Conservation (phyloP, 1,140 invertebrate species). For the Leptopilina boulardi region DNA sequence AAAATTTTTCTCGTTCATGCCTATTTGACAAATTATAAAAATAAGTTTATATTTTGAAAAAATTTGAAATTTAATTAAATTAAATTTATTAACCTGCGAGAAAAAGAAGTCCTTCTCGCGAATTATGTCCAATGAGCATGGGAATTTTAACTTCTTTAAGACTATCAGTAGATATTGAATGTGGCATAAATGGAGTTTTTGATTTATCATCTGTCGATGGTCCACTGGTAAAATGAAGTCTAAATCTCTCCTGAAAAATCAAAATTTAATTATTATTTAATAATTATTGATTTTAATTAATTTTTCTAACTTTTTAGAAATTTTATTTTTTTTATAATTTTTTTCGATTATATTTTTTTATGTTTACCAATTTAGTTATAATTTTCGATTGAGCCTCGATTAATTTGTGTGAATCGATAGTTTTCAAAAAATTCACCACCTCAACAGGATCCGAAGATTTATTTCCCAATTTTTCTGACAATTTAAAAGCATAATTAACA, state of each 20-base stretch:
- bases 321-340: not conserved
- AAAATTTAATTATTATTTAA: no score
- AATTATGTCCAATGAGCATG: slow-evolving; percentile 78
- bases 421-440: slow-evolving; percentile 64
- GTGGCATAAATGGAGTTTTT: slow-evolving; percentile 69
- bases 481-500: slow-evolving; percentile 58
- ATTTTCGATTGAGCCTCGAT: slow-evolving; percentile 51
- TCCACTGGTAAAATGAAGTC: slow-evolving; percentile 48
- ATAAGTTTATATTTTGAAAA: not conserved
- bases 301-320: not conserved
- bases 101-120: slow-evolving; percentile 73
- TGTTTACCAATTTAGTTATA: slow-evolving; percentile 36
- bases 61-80: not conserved
- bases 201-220: slow-evolving; percentile 63
- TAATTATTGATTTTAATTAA: no score
- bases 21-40: slow-evolving; percentile 31
- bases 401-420: slow-evolving; percentile 41
- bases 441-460: slow-evolving; percentile 51
- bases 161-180: slow-evolving; percentile 59
- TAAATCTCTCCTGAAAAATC: slow-evolving; percentile 54
- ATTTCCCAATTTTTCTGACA: slow-evolving; percentile 66
- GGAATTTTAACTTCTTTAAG: slow-evolving; percentile 77
- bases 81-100: slow-evolving; percentile 41
- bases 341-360: not conserved
- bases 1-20: slow-evolving; percentile 40